A percentile compares a stretch with the other conserved stretches of the same genome.
Evolutionary conservation across 2,797 vertebrate species (phyloP).

Genomic region (Ceyx erithaca): DNA sequence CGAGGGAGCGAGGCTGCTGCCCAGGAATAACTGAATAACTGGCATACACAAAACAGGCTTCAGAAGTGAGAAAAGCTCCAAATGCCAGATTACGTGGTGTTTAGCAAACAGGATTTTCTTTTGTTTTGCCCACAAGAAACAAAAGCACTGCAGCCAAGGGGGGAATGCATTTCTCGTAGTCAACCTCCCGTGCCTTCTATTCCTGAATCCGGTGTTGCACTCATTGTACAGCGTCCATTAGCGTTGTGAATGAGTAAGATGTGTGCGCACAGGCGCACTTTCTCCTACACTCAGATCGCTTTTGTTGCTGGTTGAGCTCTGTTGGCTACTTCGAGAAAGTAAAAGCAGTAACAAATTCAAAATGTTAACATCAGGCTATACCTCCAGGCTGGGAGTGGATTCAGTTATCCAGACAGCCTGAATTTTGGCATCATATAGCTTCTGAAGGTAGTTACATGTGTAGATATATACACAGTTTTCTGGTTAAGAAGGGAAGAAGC

Average conservation of each 20-base stretch:
- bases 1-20: neutral
- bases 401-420: neutral
- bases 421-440: neutral
- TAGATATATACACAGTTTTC: rapidly evolving
- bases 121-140: neutral
- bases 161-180: rapidly evolving
- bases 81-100: rapidly evolving
- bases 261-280: rapidly evolving
- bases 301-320: neutral
- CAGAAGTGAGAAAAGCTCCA: rapidly evolving
- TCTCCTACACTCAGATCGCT: rapidly evolving
- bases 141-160: neutral
- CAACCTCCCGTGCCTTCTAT: neutral
- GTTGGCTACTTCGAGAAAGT: neutral
- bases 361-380: rapidly evolving
- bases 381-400: neutral
- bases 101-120: neutral
- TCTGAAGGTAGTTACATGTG: neutral
- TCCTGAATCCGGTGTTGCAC: neutral
- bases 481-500: neutral
- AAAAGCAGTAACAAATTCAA: neutral
- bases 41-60: rapidly evolving
- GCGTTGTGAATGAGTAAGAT: rapidly evolving
- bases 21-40: rapidly evolving
- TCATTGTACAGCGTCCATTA: neutral